Conservation (phyloP, 1,140 invertebrate genomes). For the Drosophila micromelanica region DNA sequence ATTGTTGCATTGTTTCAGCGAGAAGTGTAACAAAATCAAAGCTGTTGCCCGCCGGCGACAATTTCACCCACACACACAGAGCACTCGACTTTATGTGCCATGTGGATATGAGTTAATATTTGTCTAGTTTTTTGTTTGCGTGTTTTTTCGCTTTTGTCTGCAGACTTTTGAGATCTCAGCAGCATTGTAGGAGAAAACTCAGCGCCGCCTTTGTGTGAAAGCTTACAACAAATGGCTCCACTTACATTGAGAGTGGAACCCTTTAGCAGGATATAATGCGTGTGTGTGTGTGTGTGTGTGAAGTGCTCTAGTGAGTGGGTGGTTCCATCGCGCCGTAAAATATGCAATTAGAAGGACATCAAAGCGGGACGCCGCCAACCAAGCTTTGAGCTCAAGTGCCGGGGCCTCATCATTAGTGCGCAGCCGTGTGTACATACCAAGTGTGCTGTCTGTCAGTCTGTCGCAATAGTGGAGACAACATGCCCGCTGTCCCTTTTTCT, state of each 20-base stretch:
- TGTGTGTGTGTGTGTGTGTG: conserved; percentile 14
- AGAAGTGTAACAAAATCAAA: conserved; percentile 12
- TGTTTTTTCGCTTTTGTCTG: conserved; percentile 70
- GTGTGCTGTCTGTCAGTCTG: conserved; percentile 17
- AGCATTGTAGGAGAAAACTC: conserved; percentile 37
- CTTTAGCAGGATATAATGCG: conserved; percentile 61
- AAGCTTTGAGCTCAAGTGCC: conserved; percentile 31
- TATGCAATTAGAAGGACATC: conserved; percentile 83
- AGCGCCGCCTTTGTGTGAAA: conserved; percentile 20
- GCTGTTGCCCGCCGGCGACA: conserved; percentile 5
- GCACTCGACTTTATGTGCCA: not conserved
- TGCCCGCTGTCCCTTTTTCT: not conserved
- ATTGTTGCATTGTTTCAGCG: conserved; percentile 22
- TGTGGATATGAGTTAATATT: conserved; percentile 80
- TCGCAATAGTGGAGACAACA: conserved; percentile 23
- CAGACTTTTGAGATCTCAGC: conserved; percentile 38
- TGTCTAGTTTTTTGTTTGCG: conserved; percentile 81
- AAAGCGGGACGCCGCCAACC: conserved; percentile 54
- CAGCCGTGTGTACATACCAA: conserved; percentile 20
- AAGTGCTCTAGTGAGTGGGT: conserved; percentile 16
- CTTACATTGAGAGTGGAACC: conserved; percentile 61
- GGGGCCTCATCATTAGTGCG: conserved; percentile 70
- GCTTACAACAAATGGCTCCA: conserved; percentile 67
- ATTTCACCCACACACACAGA: conserved; percentile 1
- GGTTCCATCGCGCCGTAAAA: conserved; percentile 74